Evolutionary conservation across 2,888 invertebrate genomes (phyloP).

Genomic region (Phengaris arion): DNA sequence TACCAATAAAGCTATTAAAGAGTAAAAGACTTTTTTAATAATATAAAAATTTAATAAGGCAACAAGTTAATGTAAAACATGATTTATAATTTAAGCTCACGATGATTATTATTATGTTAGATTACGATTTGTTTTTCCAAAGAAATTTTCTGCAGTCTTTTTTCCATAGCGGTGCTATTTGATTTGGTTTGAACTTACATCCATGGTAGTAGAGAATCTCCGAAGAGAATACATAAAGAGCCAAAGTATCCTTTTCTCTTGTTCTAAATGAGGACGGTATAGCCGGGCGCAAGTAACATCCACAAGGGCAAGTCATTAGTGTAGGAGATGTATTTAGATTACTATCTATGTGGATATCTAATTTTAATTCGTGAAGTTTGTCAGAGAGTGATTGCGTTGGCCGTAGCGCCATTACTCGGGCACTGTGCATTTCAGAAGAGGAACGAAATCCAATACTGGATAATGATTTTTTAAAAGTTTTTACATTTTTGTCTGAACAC

Average conservation of each 20-base stretch:
- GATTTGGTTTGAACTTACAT: slow-evolving; percentile 73
- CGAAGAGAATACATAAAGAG: slow-evolving; percentile 72
- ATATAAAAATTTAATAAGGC: not conserved
- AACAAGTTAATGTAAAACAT: not conserved
- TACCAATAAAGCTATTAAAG: slow-evolving; percentile 41
- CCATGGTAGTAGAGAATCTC: slow-evolving; percentile 78
- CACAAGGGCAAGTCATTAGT: slow-evolving; percentile 64
- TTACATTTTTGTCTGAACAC: slow-evolving; percentile 59
- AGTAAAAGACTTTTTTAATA: slow-evolving; percentile 22
- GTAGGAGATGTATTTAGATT: slow-evolving; percentile 56
- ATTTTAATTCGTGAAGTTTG: slow-evolving; percentile 62
- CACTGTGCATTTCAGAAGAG: slow-evolving; percentile 58
- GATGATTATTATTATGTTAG: slow-evolving; percentile 42
- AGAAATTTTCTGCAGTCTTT: slow-evolving; percentile 85
- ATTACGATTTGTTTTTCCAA: slow-evolving; percentile 70
- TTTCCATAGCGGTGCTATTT: slow-evolving; percentile 84
- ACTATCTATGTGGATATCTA: slow-evolving; percentile 62
- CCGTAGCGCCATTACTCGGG: slow-evolving; percentile 61
- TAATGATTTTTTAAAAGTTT: slow-evolving; percentile 66
- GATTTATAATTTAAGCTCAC: slow-evolving; percentile 1
- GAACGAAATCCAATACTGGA: slow-evolving; percentile 68
- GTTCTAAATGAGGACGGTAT: slow-evolving; percentile 64
- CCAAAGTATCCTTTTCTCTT: slow-evolving; percentile 64
- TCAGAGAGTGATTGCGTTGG: slow-evolving; percentile 73
- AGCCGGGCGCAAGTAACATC: slow-evolving; percentile 62